Evolutionary conservation across 2,113 vertebrate genomes (phyloP).

Genomic region (Coreoperca whiteheadi): DNA sequence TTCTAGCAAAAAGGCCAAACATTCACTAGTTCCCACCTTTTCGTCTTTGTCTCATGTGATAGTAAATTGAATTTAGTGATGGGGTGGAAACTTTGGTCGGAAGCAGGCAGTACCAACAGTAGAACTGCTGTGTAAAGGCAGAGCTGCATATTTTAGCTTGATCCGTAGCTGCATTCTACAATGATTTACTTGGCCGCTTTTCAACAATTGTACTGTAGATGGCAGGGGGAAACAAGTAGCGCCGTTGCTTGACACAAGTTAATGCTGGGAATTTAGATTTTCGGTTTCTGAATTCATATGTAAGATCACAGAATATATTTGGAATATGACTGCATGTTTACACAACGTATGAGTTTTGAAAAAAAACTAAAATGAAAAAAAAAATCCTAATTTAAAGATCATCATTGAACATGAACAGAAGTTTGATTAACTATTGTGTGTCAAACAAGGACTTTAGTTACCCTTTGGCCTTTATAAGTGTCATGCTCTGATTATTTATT

Average conservation of each 20-base stretch:
- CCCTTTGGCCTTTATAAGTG: background rate
- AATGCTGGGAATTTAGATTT: background rate
- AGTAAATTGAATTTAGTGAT: background rate
- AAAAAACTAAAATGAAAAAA: background rate
- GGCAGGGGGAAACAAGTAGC: no score
- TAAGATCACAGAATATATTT: background rate
- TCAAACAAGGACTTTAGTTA: background rate
- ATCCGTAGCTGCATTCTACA: background rate
- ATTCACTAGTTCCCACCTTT: no score
- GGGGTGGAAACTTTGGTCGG: background rate
- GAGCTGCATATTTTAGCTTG: background rate
- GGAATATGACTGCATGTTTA: background rate
- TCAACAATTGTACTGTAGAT: no score
- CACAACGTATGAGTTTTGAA: background rate
- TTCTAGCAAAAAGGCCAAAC: background rate
- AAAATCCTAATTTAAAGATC: background rate
- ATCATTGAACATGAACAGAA: background rate
- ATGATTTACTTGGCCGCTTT: slow-evolving; percentile 2
- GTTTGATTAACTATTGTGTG: background rate
- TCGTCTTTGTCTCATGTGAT: background rate
- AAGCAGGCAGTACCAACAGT: background rate
- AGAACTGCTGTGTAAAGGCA: background rate
- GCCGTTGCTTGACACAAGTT: no score
- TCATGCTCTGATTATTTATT: background rate
- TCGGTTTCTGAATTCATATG: background rate